Conservation (phyloP, 2,797 vertebrate species). For the Gobionotothen gibberifrons region DNA sequence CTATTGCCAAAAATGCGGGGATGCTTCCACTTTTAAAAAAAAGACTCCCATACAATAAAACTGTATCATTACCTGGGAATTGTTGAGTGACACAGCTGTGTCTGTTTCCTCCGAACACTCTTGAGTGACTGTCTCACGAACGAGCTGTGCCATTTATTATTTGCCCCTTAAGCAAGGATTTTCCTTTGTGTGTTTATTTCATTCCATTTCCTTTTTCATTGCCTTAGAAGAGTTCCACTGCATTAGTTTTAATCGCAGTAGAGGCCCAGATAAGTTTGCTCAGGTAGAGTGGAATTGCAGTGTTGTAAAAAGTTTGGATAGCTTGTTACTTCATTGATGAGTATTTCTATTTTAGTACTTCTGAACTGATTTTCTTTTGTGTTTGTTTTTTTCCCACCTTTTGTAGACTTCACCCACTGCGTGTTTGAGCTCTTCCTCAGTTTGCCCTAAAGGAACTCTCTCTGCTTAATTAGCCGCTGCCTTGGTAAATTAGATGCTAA, state of each 20-base stretch:
- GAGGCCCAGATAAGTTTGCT: constrained; percentile 15
- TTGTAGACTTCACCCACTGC: constrained; percentile 1
- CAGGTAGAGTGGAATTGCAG: constrained; percentile 14
- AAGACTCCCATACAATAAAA: neutral
- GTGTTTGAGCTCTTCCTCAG: constrained; percentile 21
- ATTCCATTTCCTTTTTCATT: constrained; percentile 28
- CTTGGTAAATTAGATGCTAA: constrained; percentile 44
- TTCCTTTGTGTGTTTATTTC: constrained; percentile 6
- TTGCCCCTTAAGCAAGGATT: constrained; percentile 4
- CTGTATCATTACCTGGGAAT: constrained; percentile 9
- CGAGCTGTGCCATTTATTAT: constrained; percentile 5
- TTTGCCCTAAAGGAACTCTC: constrained; percentile 38
- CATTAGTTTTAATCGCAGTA: constrained; percentile 42
- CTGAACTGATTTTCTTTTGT: constrained; percentile 21
- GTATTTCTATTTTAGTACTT: constrained; percentile 27
- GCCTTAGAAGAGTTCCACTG: constrained; percentile 21
- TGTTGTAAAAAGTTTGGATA: constrained; percentile 3
- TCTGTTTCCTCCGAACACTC: constrained; percentile 5
- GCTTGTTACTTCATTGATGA: constrained; percentile 22
- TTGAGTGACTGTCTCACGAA: constrained; percentile 1
- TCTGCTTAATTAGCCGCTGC: constrained; percentile 47
- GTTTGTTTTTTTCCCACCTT: constrained; percentile 20
- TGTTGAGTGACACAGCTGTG: constrained; percentile 7
- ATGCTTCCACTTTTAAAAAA: neutral
- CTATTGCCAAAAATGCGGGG: too few relatives aligned